Base-by-base conservation (phyloP, 2,113 vertebrate species). In the Spea bombifrons region DNA sequence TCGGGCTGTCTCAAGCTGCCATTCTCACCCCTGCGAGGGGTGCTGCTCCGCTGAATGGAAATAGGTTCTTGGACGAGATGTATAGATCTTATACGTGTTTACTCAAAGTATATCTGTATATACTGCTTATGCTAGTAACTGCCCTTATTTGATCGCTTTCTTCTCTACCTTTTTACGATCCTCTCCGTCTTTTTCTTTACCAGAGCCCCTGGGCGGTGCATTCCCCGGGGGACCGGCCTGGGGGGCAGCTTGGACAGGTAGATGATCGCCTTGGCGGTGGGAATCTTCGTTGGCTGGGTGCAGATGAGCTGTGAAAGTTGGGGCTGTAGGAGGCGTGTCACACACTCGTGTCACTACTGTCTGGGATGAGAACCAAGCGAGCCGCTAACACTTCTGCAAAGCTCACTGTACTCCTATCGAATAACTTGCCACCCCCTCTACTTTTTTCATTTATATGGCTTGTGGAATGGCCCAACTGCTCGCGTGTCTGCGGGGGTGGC, bases 111-210 rank as follows among this genome's bases (percentile, higher is more conserved):
- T 50, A 47, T 8, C 15, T 15, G 4, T 65, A 57, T 70, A 75
- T 78, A 76, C 75, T 78, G 17, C 55, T 59, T 59, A 7, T 5
- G 10, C 55, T 59, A 44, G 13, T 16, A n/a, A 49, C 67, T 70
- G n/a, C 15, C 48, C 67, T n/a, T 8, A 5, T 57, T 10, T 52
- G 49, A 8, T 6, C 16, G 63, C 71, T 45, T 68, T 17, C 44
- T 9, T 73, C 87, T 92, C 94, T 95, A 95, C 94, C 94, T 96
- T 86, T 95, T 94, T 79, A 95, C 94, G 82, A 91, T 87, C 84
- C 87, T 91, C 68, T 88, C 82, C 6, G 90, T 83, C 93, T 95
- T 95, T 88, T 95, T 95, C 92, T 94, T 94, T 83, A 92, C 92
- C 88, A 90, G 88, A 82, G 92, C 91, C 89, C 90, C 90, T 90